Evolutionary conservation across 2,888 invertebrate genomes (phyloP), one percentile per base, ranked within the genome.

Genomic region (Microctonus aethiopoides): DNA sequence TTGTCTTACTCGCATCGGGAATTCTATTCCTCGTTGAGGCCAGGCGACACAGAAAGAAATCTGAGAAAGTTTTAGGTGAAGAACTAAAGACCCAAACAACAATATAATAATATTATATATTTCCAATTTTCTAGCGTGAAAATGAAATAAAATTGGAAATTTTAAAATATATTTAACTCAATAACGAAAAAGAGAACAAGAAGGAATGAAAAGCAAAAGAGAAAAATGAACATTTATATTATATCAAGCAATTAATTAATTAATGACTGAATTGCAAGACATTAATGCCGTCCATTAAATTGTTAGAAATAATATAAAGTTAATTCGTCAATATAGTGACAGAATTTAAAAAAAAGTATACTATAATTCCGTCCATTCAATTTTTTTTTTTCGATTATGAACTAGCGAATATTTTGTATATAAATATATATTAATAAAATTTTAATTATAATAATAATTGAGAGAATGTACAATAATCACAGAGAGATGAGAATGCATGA

Each of bases 11-110:
- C 72, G 92, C 95, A 1, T 91, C 93, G 10, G 95, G 95, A 10
- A 89, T 92, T 60, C 87, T 97, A 6, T 97, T 94, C 83, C 88
- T 96, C 73, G 91, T 96, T 0, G 96, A 97, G 87, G 95, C 93
- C 0, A 90, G 94, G 76, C 91, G 94, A 46, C 92, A 93, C 68
- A 91, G 91, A 65, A 95, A 94, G 79, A 90, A 90, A 71, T 88
- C 93, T 39, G 92, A 93, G 84, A 92, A 92, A 81, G 90, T 92
- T 83, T 89, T 92, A 75, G 92, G 91, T 68, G 92, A 92, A 72
- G 91, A 91, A 74, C 89, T 91, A 69, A 92, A 92, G 83, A 85
- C 89, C 54, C 93, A 91, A 84, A 94, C 94, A 24, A 93, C 93
- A 80, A 94, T 94, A 79, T 94, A 90, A 88, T 59, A 24, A 34